Percentiles rank a stretch among this genome's conserved stretches.
Evolutionary conservation across 2,888 invertebrate genomes (phyloP).

Genomic region (Machimus atricapillus): DNA sequence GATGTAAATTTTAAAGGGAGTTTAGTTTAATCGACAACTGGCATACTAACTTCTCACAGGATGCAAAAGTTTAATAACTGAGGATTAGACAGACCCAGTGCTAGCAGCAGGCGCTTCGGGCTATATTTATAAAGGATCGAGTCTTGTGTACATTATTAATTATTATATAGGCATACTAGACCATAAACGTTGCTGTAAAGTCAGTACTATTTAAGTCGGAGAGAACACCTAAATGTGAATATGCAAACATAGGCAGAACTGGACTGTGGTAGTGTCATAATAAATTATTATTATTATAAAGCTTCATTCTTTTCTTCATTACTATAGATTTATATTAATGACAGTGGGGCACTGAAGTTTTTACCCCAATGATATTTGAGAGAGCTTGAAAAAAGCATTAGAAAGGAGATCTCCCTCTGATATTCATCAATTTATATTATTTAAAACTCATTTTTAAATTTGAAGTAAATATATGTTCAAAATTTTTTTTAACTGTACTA

Average conservation of each 20-base stretch:
- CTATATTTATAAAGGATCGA: slow-evolving; percentile 26
- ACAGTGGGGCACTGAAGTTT: too few relatives aligned
- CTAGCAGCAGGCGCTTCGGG: neutral
- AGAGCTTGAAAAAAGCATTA: too few relatives aligned
- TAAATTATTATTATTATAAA: slow-evolving; percentile 24
- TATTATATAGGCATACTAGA: slow-evolving; percentile 21
- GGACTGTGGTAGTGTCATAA: slow-evolving; percentile 14
- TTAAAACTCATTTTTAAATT: too few relatives aligned
- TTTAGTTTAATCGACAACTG: slow-evolving; percentile 9
- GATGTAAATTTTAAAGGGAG: slow-evolving; percentile 22
- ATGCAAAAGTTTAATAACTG: neutral
- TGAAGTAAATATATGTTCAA: too few relatives aligned
- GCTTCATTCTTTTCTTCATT: neutral
- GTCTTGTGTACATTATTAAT: slow-evolving; percentile 14
- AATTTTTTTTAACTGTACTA: too few relatives aligned
- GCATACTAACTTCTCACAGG: neutral
- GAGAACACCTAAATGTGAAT: slow-evolving; percentile 16
- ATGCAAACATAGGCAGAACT: neutral
- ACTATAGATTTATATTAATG: neutral
- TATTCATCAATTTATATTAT: too few relatives aligned
- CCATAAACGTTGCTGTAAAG: neutral
- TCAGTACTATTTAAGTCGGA: neutral
- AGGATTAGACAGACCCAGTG: neutral
- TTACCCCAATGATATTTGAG: too few relatives aligned
- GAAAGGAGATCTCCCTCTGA: too few relatives aligned